Conservation (phyloP, 2,888 invertebrate species). For the Melipona beecheii region DNA sequence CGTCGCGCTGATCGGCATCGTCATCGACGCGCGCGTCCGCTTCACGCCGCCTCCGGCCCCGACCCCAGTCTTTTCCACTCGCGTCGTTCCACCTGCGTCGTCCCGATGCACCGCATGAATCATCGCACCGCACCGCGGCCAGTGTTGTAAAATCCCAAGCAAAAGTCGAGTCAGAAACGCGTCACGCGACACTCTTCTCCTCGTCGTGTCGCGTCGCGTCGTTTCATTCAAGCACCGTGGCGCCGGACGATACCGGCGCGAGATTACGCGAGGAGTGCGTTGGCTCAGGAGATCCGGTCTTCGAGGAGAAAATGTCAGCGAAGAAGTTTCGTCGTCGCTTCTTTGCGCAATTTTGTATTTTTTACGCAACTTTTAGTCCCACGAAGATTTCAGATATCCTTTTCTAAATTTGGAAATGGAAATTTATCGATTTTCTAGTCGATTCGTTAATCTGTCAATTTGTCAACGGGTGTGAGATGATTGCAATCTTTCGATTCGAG, state of each 20-base stretch:
- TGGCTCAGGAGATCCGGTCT: neutral
- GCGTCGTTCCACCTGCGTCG: conserved; percentile 27
- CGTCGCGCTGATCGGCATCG: conserved; percentile 55
- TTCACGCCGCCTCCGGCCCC: neutral
- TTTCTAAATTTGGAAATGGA: no score
- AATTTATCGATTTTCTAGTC: no score
- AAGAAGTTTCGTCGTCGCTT: neutral
- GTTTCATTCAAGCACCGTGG: neutral
- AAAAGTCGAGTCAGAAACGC: conserved; percentile 6
- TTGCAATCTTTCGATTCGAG: no score
- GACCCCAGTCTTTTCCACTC: conserved; percentile 13
- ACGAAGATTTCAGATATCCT: no score
- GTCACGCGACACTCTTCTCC: conserved; percentile 56
- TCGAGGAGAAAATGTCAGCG: no score
- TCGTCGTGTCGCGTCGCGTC: neutral
- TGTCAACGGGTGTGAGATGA: no score
- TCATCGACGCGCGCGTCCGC: conserved; percentile 44
- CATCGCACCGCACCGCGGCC: neutral
- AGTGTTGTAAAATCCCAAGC: no score
- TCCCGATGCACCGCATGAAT: neutral
- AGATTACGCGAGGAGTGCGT: neutral
- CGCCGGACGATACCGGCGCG: no score
- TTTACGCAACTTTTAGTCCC: no score
- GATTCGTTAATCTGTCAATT: no score
- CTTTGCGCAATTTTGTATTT: no score